Conservation (phyloP, 1,140 invertebrate genomes). For the Carcinoscorpius rotundicauda region DNA sequence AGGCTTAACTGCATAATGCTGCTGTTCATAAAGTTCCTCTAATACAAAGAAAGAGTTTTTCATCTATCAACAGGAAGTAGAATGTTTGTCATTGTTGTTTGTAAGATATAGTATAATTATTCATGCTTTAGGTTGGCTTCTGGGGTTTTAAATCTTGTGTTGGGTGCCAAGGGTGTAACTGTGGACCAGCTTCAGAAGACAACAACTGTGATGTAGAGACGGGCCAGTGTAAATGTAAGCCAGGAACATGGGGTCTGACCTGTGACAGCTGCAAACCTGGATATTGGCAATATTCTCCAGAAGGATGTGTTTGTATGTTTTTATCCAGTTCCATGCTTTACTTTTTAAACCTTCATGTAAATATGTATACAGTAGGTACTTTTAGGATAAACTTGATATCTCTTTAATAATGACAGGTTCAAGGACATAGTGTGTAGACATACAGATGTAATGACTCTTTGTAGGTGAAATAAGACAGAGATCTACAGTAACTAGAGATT, state of each 20-base stretch:
- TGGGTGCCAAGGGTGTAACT: constrained; percentile 74
- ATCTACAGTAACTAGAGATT: too few species aligned
- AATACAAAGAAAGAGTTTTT: too few species aligned
- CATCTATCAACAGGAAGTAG: too few species aligned
- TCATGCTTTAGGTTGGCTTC: constrained; percentile 27
- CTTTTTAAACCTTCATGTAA: neutral
- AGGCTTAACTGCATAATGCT: too few species aligned
- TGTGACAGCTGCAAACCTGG: constrained; percentile 83
- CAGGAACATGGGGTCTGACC: constrained; percentile 69
- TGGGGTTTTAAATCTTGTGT: constrained; percentile 51
- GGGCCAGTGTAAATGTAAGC: constrained; percentile 76
- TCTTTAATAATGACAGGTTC: neutral
- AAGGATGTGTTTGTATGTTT: constrained; percentile 73
- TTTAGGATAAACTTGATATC: constrained; percentile 8
- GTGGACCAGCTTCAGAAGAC: constrained; percentile 59
- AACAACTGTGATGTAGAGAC: constrained; percentile 66
- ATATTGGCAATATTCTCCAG: constrained; percentile 78
- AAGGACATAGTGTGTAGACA: too few species aligned
- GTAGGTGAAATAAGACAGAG: too few species aligned
- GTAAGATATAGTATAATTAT: too few species aligned
- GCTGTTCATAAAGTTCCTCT: too few species aligned
- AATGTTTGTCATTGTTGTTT: too few species aligned
- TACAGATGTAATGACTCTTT: too few species aligned
- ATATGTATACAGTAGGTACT: constrained; percentile 6
- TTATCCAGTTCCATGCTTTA: neutral